These are phyloP conservation scores for Ormia ochracea DNA, from an alignment of 2,888 invertebrate species.

Conservation along the genomic window DNA sequence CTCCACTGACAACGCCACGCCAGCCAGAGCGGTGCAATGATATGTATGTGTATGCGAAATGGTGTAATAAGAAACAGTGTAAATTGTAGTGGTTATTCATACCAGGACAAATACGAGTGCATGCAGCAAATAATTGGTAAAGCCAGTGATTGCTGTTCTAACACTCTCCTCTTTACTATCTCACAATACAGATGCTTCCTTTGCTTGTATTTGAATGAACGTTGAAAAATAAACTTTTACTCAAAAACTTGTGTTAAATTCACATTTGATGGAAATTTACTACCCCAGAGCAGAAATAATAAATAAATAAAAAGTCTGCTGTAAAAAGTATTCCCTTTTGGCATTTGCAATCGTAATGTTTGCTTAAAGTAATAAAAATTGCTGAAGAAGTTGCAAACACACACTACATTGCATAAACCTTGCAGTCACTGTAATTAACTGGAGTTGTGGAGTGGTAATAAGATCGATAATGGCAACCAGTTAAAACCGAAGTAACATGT, in stretches of 20 bases:
- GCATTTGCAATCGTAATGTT: neutral
- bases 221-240: constrained; percentile 70
- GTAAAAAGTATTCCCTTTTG: constrained; percentile 2
- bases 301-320: constrained; percentile 11
- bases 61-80: neutral
- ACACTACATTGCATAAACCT: neutral
- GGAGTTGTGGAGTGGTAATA: neutral
- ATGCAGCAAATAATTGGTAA: constrained; percentile 25
- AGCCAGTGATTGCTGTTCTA: constrained; percentile 13
- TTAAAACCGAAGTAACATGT: neutral
- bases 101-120: constrained; percentile 14
- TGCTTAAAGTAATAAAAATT: neutral
- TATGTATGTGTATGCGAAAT: neutral
- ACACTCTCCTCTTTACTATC: constrained; percentile 39
- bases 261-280: constrained; percentile 75
- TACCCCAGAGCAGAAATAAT: constrained; percentile 63
- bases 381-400: neutral
- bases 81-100: constrained; percentile 18
- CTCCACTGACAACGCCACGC: constrained; percentile 40
- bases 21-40: neutral
- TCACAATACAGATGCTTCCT: constrained; percentile 41
- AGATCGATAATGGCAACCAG: neutral
- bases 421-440: neutral
- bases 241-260: constrained; percentile 73
- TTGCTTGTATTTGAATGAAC: neutral